These are phyloP conservation scores for Idaea dimidiata DNA, from an alignment of 2,888 invertebrate species.

Conservation along the genomic window DNA sequence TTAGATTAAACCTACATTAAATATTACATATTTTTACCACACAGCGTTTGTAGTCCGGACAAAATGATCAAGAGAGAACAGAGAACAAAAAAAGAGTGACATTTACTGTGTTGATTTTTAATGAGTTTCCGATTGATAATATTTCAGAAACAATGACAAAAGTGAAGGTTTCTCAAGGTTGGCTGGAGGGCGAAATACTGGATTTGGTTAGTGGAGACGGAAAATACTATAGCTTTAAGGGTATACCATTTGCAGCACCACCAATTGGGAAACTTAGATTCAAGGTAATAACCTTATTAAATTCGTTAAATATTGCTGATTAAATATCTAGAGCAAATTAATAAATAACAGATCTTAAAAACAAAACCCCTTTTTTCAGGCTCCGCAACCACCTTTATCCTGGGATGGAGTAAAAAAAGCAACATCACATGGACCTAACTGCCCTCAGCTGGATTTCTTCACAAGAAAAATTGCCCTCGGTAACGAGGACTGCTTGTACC, in stretches of 20 bases:
- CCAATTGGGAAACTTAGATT: conserved; percentile 70
- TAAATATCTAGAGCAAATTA: background rate
- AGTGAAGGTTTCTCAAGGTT: conserved; percentile 24
- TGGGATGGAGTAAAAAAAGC: conserved; percentile 48
- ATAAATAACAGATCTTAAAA: background rate
- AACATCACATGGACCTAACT: conserved; percentile 38
- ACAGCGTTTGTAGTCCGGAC: no score
- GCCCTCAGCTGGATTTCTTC: conserved; percentile 42
- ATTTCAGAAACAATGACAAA: conserved; percentile 6
- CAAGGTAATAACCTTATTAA: conserved; percentile 45
- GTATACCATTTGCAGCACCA: conserved; percentile 74
- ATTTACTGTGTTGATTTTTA: no score
- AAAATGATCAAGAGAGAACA: no score
- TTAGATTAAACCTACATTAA: no score
- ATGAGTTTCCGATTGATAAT: background rate
- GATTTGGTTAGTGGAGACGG: conserved; percentile 33
- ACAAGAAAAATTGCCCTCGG: conserved; percentile 32
- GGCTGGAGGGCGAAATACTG: conserved; percentile 12
- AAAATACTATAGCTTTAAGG: conserved; percentile 51
- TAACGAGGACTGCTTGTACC: conserved; percentile 49
- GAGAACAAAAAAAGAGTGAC: no score
- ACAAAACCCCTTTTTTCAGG: conserved; percentile 34
- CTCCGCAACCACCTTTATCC: conserved; percentile 41
- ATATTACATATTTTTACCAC: no score
- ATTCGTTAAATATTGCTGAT: background rate